These are phyloP conservation scores for Thereuonema tuberculata DNA, from an alignment of 1,140 invertebrate species.

Conservation along the genomic window DNA sequence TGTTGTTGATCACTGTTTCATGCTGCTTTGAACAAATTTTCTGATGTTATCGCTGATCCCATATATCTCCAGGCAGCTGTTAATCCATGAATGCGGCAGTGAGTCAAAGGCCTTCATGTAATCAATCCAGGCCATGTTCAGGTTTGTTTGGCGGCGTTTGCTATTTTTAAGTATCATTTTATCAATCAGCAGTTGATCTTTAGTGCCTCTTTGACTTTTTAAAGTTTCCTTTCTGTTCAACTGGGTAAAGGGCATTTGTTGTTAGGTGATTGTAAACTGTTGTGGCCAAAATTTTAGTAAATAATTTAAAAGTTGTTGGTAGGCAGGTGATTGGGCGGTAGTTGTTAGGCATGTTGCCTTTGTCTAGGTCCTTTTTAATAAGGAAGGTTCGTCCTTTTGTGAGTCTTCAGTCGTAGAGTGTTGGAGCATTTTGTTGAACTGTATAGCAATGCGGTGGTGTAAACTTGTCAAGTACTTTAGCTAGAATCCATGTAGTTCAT, in stretches of 20 bases:
- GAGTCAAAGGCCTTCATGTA: background rate
- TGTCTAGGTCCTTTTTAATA: background rate
- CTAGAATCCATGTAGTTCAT: background rate
- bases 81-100: background rate
- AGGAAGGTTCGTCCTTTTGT: background rate
- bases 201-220: background rate
- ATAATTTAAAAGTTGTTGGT: background rate
- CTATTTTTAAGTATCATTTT: background rate
- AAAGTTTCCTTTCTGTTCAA: background rate
- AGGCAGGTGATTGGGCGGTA: background rate
- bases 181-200: background rate
- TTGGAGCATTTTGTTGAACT: background rate
- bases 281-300: background rate
- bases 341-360: background rate
- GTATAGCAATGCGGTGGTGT: background rate
- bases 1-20: background rate
- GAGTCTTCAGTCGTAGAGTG: background rate
- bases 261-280: background rate
- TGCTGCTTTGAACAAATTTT: background rate
- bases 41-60: background rate
- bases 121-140: background rate
- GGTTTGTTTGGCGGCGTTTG: background rate
- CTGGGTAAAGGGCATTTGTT: background rate
- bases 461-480: background rate
- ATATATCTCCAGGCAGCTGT: background rate